phyloP scores from a whole-genome alignment of 2,113 vertebrate species.

The Hirundichthys speculiger region DNA sequence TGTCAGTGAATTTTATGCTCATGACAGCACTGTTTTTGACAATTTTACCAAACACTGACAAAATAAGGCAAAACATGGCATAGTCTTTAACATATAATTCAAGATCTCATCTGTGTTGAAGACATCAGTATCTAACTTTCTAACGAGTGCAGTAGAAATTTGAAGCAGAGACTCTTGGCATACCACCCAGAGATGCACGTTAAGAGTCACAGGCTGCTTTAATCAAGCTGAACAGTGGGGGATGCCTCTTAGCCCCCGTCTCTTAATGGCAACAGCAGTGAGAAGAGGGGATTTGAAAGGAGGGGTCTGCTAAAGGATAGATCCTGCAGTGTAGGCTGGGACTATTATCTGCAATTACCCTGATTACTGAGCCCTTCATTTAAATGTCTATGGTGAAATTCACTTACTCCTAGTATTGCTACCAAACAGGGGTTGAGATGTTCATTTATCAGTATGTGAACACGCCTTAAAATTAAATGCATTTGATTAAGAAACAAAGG shows the following conservation, averaged over 20 bases:
- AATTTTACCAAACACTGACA: too few relatives aligned
- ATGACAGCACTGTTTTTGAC: too few relatives aligned
- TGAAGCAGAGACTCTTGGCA: slow-evolving; percentile 22
- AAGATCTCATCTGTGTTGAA: not conserved
- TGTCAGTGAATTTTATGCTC: too few relatives aligned
- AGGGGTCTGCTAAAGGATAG: slow-evolving; percentile 44
- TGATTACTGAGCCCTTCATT: slow-evolving; percentile 78
- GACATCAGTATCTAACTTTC: slow-evolving; percentile 6
- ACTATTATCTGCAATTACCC: slow-evolving; percentile 79
- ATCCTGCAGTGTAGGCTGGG: slow-evolving; percentile 53
- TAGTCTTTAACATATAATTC: not conserved
- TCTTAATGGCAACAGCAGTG: slow-evolving; percentile 43
- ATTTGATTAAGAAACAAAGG: slow-evolving; percentile 7
- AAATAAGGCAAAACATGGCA: too few relatives aligned
- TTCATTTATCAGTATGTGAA: slow-evolving; percentile 41
- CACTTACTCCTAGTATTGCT: slow-evolving; percentile 45
- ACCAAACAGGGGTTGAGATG: slow-evolving; percentile 30
- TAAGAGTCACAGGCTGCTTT: slow-evolving; percentile 56
- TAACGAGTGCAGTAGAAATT: slow-evolving; percentile 31
- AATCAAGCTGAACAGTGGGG: slow-evolving; percentile 73
- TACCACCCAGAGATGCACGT: slow-evolving; percentile 37
- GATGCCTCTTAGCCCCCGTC: slow-evolving; percentile 45
- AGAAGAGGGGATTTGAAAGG: slow-evolving; percentile 31
- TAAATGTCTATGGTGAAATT: slow-evolving; percentile 70
- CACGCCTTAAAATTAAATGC: slow-evolving; percentile 12